Evolutionary conservation across 2,113 vertebrate genomes (phyloP), one percentile per base, ranked within the genome.

Genomic region (Coptodon rendalli): DNA sequence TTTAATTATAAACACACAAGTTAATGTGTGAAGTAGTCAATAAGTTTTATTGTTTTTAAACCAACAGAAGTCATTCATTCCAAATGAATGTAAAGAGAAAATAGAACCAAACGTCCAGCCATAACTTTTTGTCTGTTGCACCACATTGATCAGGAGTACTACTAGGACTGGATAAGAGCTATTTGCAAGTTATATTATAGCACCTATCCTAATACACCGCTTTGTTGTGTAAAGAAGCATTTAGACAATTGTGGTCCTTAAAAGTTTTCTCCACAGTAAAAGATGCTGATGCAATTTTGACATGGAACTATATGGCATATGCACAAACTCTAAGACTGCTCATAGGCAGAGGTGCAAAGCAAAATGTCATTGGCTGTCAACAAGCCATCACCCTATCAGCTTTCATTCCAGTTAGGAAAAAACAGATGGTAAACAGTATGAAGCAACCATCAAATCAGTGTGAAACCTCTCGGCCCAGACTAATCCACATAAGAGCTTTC

Each of bases 401-500:
- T 78, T 78, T 52, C 45, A 52, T 50, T 31, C 2, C 73, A n/a
- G 43, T 52, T 12, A 78, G 73, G 0, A 50, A 78, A 50, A 78
- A 78, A 78, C 16, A n/a, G 71, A 13, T 50, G 27, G 50, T 29
- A 84, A 85, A 83, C 29, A 3, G 14, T 19, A 85, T 24, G 48
- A 86, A 84, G 48, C 88, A 79, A 79, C 85, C 86, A 83, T 90
- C 56, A 84, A 82, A 91, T 92, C 92, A 87, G 86, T 56, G 71
- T 45, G 63, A 87, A 73, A 17, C n/a, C 82, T 73, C 80, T 54
- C 43, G 0, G 50, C 11, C n/a, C 3, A 45, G 40, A 87, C 86
- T 92, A 90, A 92, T 92, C 86, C 82, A 63, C 56, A 40, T 83
- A 50, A 86, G 81, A 89, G 89, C 89, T 88, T 87, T 90, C 59